Conservation (phyloP, 1,140 invertebrate species). For the Megalonaias nervosa region DNA sequence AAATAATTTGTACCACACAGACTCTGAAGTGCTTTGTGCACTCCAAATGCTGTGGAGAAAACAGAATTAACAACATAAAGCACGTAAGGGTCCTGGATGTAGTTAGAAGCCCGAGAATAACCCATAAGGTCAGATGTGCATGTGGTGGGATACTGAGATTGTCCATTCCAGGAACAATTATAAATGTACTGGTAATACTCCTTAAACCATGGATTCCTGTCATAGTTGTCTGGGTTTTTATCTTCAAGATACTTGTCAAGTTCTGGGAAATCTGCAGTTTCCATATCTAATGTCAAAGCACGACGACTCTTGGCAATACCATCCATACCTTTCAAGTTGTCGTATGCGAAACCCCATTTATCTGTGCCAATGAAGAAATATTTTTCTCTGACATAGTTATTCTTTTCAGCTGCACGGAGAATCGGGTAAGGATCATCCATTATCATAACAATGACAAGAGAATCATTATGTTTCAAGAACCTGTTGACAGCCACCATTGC, state of each 20-base stretch:
- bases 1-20: slow-evolving; percentile 42
- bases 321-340: slow-evolving; percentile 79
- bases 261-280: slow-evolving; percentile 70
- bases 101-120: slow-evolving; percentile 52
- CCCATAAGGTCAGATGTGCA: slow-evolving; percentile 33
- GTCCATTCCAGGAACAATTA: slow-evolving; percentile 55
- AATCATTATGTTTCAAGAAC: slow-evolving; percentile 73
- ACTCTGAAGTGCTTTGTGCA: slow-evolving; percentile 51
- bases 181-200: slow-evolving; percentile 72
- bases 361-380: slow-evolving; percentile 84
- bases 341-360: slow-evolving; percentile 78
- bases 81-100: slow-evolving; percentile 65
- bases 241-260: slow-evolving; percentile 68
- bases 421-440: slow-evolving; percentile 82
- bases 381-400: slow-evolving; percentile 58
- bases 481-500: slow-evolving; percentile 49
- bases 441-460: slow-evolving; percentile 80
- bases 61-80: slow-evolving; percentile 68
- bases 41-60: slow-evolving; percentile 59
- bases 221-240: slow-evolving; percentile 65
- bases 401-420: slow-evolving; percentile 73
- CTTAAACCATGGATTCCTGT: slow-evolving; percentile 72
- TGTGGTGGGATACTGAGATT: slow-evolving; percentile 7
- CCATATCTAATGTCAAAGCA: slow-evolving; percentile 69
- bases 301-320: slow-evolving; percentile 64